These are phyloP conservation scores for Drosophila mayri DNA, from an alignment of 1,140 invertebrate species.

Conservation along the genomic window DNA sequence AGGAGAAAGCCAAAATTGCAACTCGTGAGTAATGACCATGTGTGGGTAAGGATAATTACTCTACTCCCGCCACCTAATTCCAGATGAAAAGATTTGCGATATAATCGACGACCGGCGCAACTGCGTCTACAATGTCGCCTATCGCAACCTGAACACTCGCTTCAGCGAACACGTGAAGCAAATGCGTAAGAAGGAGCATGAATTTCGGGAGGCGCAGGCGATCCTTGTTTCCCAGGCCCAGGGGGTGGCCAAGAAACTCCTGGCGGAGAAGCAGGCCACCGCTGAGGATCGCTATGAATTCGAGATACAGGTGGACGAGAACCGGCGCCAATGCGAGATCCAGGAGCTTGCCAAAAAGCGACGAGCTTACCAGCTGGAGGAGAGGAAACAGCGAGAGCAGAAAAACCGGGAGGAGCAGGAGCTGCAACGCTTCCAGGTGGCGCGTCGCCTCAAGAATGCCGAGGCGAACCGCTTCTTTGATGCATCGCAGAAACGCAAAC, in stretches of 20 bases:
- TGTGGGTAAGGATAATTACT: background rate
- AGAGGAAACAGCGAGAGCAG: background rate
- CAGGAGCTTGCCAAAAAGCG: slow-evolving; percentile 42
- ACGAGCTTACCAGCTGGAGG: slow-evolving; percentile 35
- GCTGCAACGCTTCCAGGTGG: slow-evolving; percentile 57
- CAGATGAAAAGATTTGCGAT: slow-evolving; percentile 61
- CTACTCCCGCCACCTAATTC: background rate
- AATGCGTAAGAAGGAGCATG: slow-evolving; percentile 8
- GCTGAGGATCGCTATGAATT: slow-evolving; percentile 9
- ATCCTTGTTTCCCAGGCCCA: slow-evolving; percentile 11
- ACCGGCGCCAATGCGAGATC: slow-evolving; percentile 35
- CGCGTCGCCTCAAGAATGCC: slow-evolving; percentile 35
- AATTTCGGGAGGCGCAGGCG: slow-evolving; percentile 6
- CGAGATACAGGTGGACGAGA: slow-evolving; percentile 31
- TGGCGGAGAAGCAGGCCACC: slow-evolving; percentile 1
- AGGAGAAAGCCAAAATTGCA: slow-evolving; percentile 42
- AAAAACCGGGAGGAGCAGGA: slow-evolving; percentile 21
- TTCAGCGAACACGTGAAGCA: slow-evolving; percentile 28
- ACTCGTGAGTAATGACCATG: slow-evolving; percentile 36
- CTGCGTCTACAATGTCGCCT: slow-evolving; percentile 48
- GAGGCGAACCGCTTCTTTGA: slow-evolving; percentile 49
- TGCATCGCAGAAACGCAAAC: background rate
- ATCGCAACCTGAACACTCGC: slow-evolving; percentile 30
- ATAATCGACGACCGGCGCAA: slow-evolving; percentile 56
- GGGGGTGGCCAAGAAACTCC: slow-evolving; percentile 7